Percentiles rank a stretch among this genome's conserved stretches.
These are phyloP conservation scores for Okamejei kenojei DNA, from an alignment of 2,797 vertebrate genomes.

Conservation along the genomic window DNA sequence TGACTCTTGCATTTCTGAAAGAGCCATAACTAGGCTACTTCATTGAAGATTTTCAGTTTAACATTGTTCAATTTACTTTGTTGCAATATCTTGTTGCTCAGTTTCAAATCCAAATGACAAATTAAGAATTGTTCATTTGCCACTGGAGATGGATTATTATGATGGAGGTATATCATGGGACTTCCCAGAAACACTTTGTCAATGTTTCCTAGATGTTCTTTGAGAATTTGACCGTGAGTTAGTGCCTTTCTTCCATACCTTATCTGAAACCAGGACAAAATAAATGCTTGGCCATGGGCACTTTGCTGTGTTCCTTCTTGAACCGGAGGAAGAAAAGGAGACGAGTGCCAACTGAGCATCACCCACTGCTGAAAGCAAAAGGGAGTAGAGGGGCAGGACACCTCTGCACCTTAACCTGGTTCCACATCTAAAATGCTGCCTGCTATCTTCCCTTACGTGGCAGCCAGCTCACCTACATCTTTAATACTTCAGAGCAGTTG, in stretches of 20 bases:
- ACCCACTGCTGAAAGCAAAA: background rate
- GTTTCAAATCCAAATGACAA: too few relatives aligned
- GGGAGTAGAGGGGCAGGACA: background rate
- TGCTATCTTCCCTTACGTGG: background rate
- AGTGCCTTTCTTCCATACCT: background rate
- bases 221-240: background rate
- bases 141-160: background rate
- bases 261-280: background rate
- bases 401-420: background rate
- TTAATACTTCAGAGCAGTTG: background rate
- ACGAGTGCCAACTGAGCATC: background rate
- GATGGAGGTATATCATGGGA: background rate
- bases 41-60: too few relatives aligned
- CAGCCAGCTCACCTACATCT: background rate
- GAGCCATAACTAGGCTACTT: too few relatives aligned
- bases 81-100: too few relatives aligned
- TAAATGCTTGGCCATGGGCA: background rate
- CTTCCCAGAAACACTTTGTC: background rate
- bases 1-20: too few relatives aligned
- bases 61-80: too few relatives aligned
- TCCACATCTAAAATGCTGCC: background rate
- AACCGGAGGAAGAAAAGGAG: background rate
- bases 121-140: background rate
- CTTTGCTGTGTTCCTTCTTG: background rate
- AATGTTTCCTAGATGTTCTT: background rate